Percentiles rank a stretch among this genome's conserved stretches.
phyloP scores from a whole-genome alignment of 2,113 vertebrate species.

The Platysteira castanea region DNA sequence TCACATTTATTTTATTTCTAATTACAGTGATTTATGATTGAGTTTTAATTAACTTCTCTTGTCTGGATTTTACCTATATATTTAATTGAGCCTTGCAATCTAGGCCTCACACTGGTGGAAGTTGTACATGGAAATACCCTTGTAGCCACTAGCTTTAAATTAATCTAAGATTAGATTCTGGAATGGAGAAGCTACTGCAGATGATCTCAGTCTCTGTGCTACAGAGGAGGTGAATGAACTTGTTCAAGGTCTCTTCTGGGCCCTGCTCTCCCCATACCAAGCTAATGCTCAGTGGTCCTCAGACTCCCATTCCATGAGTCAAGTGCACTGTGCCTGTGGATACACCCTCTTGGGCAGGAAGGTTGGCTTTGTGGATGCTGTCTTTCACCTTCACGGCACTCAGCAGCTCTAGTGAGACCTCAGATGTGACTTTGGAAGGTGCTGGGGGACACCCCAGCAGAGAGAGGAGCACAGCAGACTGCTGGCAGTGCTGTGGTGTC shows the following conservation, averaged over 20 bases:
- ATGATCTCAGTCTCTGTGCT: background rate
- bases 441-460: background rate
- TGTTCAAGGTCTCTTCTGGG: background rate
- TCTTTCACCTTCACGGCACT: background rate
- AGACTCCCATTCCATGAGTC: accelerated
- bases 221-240: background rate
- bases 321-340: accelerated
- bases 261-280: background rate
- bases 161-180: background rate
- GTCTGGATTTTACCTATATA: background rate
- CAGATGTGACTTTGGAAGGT: background rate
- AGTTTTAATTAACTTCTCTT: constrained; percentile 30
- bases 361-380: background rate
- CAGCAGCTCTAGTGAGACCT: background rate
- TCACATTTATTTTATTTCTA: constrained; percentile 41
- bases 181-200: background rate
- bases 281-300: background rate
- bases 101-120: background rate
- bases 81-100: background rate
- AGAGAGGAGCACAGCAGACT: background rate
- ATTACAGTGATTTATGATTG: constrained; percentile 44
- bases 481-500: accelerated
- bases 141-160: background rate
- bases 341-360: background rate
- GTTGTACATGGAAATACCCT: background rate